Evolutionary conservation across 2,113 vertebrate genomes (phyloP).

Genomic region (Urocolius indicus): DNA sequence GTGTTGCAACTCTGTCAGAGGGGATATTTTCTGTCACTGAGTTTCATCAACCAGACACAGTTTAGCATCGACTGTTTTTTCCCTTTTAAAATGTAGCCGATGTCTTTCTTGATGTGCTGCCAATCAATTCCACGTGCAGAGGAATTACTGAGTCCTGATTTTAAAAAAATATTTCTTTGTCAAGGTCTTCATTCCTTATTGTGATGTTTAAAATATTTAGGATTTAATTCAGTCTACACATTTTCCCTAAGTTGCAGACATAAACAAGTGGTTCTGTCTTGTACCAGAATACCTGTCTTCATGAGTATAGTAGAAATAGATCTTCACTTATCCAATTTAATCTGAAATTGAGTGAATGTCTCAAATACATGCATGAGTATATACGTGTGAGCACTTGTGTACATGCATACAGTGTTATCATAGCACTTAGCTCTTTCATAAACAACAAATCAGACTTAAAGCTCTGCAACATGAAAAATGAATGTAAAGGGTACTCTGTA

Average conservation of each 20-base stretch:
- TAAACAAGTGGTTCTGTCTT: background rate
- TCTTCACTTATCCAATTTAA: background rate
- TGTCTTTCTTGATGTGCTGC: background rate
- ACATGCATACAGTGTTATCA: background rate
- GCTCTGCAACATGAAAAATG: background rate
- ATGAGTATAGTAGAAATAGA: background rate
- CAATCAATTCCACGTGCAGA: background rate
- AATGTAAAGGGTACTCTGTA: background rate
- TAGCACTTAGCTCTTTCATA: background rate
- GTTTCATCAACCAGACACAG: background rate
- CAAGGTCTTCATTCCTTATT: background rate
- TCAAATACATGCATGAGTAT: background rate
- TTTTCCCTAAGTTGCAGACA: background rate
- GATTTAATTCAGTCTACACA: background rate
- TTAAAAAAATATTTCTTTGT: background rate
- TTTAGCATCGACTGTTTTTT: background rate
- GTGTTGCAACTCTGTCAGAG: background rate
- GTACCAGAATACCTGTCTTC: background rate
- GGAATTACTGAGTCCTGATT: background rate
- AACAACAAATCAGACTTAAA: background rate
- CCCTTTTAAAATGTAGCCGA: background rate
- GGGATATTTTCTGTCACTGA: background rate
- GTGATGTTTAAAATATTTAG: background rate
- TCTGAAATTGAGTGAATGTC: background rate
- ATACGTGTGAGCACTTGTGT: rapidly evolving